These are phyloP conservation scores for Panulirus ornatus DNA, from an alignment of 1,140 invertebrate species.

Conservation along the genomic window DNA sequence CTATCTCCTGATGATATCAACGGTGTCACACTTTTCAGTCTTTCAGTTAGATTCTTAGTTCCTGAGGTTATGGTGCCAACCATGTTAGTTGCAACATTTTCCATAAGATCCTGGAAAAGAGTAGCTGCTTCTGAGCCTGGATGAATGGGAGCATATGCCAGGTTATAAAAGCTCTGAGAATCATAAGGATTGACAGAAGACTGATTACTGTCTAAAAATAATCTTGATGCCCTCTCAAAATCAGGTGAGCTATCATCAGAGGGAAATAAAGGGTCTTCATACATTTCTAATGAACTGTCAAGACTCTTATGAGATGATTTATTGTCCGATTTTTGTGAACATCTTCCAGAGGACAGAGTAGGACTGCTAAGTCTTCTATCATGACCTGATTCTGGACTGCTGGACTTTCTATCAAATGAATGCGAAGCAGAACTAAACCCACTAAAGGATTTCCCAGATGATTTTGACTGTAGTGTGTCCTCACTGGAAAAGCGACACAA, in stretches of 20 bases:
- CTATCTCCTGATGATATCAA: constrained; percentile 15
- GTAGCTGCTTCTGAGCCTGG: constrained; percentile 57
- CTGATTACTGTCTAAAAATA: constrained; percentile 19
- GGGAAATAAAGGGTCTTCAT: constrained; percentile 58
- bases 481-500: constrained; percentile 28
- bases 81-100: constrained; percentile 61
- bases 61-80: constrained; percentile 54
- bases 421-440: background rate
- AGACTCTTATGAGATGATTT: constrained; percentile 40
- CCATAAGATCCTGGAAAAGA: constrained; percentile 53
- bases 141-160: constrained; percentile 56
- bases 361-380: constrained; percentile 17
- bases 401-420: background rate
- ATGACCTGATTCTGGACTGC: background rate
- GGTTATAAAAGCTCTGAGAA: constrained; percentile 43
- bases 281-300: constrained; percentile 49
- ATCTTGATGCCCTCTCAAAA: constrained; percentile 19
- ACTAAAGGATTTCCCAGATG: background rate
- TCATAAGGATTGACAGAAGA: constrained; percentile 4
- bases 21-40: constrained; percentile 46
- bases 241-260: constrained; percentile 52
- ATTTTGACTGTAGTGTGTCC: constrained; percentile 43
- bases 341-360: constrained; percentile 8
- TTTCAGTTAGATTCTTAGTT: constrained; percentile 43
- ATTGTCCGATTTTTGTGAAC: constrained; percentile 38